These are phyloP conservation scores for Lepus townsendii DNA, from an alignment of 2,797 vertebrate species.

Conservation along the genomic window DNA sequence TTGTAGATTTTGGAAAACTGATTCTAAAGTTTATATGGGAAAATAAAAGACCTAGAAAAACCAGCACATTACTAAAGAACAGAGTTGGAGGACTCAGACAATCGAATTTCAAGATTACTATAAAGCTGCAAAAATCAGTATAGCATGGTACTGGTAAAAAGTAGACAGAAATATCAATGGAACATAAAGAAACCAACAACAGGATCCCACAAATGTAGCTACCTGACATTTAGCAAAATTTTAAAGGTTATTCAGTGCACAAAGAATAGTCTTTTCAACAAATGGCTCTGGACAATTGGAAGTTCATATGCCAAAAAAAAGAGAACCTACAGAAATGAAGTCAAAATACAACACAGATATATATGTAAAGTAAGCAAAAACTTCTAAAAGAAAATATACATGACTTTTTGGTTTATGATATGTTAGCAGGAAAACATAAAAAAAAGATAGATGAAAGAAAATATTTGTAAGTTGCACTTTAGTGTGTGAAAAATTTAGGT, in stretches of 20 bases:
- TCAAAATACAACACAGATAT: not conserved
- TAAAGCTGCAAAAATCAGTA: slow-evolving; percentile 6
- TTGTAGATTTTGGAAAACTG: not conserved
- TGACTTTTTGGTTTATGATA: not conserved
- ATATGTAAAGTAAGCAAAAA: not conserved
- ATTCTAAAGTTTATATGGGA: not conserved
- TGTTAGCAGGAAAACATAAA: not conserved
- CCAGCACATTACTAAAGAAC: not conserved
- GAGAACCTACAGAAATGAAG: not conserved
- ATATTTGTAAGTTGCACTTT: too few relatives aligned
- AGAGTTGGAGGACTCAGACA: not conserved
- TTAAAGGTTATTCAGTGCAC: not conserved
- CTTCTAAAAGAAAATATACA: not conserved
- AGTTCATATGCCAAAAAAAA: not conserved
- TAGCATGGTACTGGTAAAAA: not conserved
- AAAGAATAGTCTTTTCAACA: not conserved
- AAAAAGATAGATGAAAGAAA: not conserved
- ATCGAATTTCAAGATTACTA: not conserved
- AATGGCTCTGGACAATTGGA: not conserved
- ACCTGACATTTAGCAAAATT: not conserved
- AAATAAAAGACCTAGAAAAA: not conserved
- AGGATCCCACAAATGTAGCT: not conserved
- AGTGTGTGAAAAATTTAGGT: too few relatives aligned
- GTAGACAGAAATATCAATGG: not conserved
- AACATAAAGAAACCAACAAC: not conserved